Evolutionary conservation across 37 sponge, comb jelly and placozoan genomes (phyloP).

Genomic region (Ianthella basta): DNA sequence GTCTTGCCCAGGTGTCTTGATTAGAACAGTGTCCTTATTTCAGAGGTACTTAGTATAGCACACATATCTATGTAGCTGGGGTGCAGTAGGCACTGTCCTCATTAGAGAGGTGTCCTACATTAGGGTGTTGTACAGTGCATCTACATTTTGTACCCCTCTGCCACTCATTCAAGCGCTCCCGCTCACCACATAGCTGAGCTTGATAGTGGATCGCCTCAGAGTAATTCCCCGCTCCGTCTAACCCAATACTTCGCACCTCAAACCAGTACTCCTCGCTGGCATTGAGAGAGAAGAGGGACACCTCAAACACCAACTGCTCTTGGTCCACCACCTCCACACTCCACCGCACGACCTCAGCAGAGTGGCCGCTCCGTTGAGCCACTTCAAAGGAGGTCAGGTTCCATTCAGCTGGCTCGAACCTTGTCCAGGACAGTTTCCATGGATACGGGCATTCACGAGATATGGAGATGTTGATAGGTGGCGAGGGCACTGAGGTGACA

Average conservation of each 20-base stretch:
- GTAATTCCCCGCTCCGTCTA: not conserved
- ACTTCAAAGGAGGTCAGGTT: constrained; percentile 2
- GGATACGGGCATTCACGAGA: not conserved
- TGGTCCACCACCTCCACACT: not conserved
- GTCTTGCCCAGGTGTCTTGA: no score
- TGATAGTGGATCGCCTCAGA: not conserved
- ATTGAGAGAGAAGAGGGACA: not conserved
- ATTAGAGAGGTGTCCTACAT: no score
- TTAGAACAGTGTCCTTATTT: no score
- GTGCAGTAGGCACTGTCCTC: constrained; percentile 1
- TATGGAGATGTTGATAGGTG: not conserved
- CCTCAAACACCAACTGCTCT: not conserved
- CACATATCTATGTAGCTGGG: no score
- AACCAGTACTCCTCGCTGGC: not conserved
- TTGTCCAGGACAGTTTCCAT: not conserved
- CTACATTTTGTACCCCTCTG: not conserved
- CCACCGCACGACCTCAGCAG: not conserved
- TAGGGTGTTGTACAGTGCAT: not conserved
- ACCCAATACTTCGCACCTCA: not conserved
- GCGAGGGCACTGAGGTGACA: not conserved
- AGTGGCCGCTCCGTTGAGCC: not conserved
- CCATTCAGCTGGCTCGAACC: not conserved
- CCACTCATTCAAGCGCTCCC: not conserved
- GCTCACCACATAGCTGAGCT: not conserved
- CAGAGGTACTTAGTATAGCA: no score